Base-by-base conservation (phyloP, 2,113 vertebrate species). In the Struthidea cinerea region DNA sequence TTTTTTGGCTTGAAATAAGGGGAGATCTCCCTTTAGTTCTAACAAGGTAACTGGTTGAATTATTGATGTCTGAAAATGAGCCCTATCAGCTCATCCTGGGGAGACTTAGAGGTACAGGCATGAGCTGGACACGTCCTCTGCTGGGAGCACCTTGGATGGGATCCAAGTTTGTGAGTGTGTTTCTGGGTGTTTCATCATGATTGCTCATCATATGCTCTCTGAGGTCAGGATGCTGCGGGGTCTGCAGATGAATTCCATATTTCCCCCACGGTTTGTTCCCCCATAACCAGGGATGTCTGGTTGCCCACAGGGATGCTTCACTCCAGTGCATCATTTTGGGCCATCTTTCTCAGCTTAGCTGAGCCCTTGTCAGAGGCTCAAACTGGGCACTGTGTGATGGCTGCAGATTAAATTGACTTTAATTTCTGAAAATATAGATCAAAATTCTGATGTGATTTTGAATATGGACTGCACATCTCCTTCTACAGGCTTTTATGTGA, bases 171-270 rank as follows among this genome's bases (percentile, higher is more conserved):
- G 23, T 46, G n/a, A 27, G 39, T 3, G 55, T 6, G 8, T 65
- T 90, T 39, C 42, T 65, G n/a, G 23, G 18, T 68, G 17, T 65
- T 89, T 50, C 32, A 26, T 37, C 6, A 0, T 3, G 41, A 33
- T 11, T 16, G 7, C 23, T 65, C 59, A 30, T 16, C 3, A 1
- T 18, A 52, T 18, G 8, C 2, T 0, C 68, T 39, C 68, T 0
- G 4, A 44, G n/a, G 27, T 11, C 30, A 61, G 41, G 41, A 16
- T 6, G 3, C 60, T 57, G 39, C 0, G 0, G 81, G 61, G 27
- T 37, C 63, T 68, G 59, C 32, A 49, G 63, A 11, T 46, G 64
- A 46, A 81, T 74, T 91, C 59, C 7, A 8, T 32, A 16, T 56
- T 74, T 41, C 8, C n/a, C 63, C 32, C 19, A 4, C 8, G 11